These are phyloP conservation scores for Leptinotarsa peninsularis DNA, from an alignment of 2,888 invertebrate species.

Conservation along the genomic window DNA sequence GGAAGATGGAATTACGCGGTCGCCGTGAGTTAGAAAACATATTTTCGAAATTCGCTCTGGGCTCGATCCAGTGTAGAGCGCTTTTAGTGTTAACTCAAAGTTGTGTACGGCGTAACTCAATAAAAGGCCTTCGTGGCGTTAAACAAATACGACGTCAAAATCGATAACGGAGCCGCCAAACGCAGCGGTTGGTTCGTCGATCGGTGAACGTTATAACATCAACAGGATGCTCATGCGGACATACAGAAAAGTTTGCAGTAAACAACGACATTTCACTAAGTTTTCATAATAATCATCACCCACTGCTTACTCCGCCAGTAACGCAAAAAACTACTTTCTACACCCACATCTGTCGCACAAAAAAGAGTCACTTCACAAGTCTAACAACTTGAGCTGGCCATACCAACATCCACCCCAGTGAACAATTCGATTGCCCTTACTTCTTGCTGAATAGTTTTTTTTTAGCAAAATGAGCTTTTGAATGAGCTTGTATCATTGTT, in stretches of 20 bases:
- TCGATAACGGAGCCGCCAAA: background rate
- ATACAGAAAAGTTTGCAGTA: background rate
- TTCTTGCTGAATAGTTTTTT: no score
- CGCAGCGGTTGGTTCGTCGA: background rate
- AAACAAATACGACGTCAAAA: background rate
- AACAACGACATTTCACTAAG: background rate
- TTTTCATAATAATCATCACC: no score
- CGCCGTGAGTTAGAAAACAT: background rate
- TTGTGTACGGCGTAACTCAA: conserved; percentile 12
- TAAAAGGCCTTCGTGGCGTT: conserved; percentile 6
- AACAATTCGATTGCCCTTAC: no score
- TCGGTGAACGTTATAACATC: background rate
- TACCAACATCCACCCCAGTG: no score
- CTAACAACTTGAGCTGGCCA: no score
- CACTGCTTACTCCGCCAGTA: no score
- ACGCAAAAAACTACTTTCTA: no score
- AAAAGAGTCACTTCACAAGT: no score
- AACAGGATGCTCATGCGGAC: background rate
- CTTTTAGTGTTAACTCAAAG: conserved; percentile 8
- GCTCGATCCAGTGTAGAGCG: background rate
- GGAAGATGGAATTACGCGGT: background rate
- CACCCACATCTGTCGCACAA: no score
- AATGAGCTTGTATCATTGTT: no score
- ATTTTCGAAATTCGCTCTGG: background rate
- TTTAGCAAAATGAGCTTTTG: no score